Conservation (phyloP, 2,888 invertebrate species). For the Cantharis rustica region DNA sequence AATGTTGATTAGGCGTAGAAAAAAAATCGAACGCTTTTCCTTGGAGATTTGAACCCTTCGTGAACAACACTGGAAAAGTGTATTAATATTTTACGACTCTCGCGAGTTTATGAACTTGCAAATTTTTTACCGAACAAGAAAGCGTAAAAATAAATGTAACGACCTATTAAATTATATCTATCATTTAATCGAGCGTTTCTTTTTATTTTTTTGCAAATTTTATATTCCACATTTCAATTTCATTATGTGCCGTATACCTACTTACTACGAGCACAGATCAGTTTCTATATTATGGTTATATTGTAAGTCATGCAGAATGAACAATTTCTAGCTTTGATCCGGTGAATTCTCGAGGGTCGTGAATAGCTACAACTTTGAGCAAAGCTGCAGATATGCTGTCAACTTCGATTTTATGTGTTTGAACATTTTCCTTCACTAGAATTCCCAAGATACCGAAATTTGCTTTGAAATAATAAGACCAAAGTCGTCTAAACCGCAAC, state of each 20-base stretch:
- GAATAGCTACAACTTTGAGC: conserved; percentile 12
- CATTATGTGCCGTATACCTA: background rate
- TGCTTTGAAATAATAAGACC: conserved; percentile 10
- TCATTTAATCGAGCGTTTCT: background rate
- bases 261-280: background rate
- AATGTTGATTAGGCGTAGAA: conserved; percentile 55
- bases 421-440: conserved; percentile 10
- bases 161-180: background rate
- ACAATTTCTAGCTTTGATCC: conserved; percentile 15
- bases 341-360: conserved; percentile 8
- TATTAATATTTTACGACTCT: conserved; percentile 42
- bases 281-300: background rate
- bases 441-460: conserved; percentile 6
- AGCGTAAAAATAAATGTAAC: conserved; percentile 1
- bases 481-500: conserved; percentile 5
- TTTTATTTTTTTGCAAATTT: background rate
- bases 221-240: background rate
- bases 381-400: conserved; percentile 12
- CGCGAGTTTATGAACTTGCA: conserved; percentile 38
- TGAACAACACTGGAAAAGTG: conserved; percentile 31
- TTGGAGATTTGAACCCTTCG: conserved; percentile 26
- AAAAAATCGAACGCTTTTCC: conserved; percentile 42
- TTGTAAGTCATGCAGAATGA: conserved; percentile 14
- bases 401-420: conserved; percentile 16
- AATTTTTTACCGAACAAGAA: conserved; percentile 14